phyloP scores from a whole-genome alignment of 2,797 vertebrate genomes.

The Steatocranus sp. region DNA sequence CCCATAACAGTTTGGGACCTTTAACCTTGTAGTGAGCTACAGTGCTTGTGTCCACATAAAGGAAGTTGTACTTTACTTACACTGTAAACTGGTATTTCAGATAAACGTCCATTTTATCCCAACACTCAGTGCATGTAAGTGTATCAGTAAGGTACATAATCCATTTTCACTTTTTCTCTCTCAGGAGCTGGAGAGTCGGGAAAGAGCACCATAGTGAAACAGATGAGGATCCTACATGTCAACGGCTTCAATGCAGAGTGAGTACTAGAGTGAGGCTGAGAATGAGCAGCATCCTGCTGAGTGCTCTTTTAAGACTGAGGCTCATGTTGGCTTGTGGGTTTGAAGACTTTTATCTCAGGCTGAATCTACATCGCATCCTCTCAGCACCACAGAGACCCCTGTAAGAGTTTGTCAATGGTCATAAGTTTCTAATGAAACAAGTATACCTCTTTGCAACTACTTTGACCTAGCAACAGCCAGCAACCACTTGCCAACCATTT shows the following conservation, averaged over 20 bases:
- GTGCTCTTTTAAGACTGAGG: background rate
- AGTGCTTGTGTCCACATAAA: background rate
- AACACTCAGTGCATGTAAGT: background rate
- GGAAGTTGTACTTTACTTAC: background rate
- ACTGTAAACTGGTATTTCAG: background rate
- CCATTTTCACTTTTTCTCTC: background rate
- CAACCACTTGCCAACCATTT: background rate
- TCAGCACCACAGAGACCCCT: background rate
- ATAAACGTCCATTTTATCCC: background rate
- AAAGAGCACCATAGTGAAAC: conserved; percentile 99
- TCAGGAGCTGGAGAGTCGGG: conserved; percentile 97
- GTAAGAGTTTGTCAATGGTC: background rate
- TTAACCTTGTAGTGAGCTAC: background rate
- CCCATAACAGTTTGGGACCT: background rate
- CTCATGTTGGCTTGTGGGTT: background rate
- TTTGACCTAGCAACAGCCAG: background rate
- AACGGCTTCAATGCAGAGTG: conserved; percentile 99
- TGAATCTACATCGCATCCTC: background rate
- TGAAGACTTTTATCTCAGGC: background rate
- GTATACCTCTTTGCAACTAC: background rate
- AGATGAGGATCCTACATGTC: conserved; percentile 98
- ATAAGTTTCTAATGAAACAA: background rate
- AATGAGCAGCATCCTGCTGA: background rate
- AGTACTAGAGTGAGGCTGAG: conserved; percentile 62
- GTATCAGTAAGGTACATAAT: background rate